Evolutionary conservation across 2,113 vertebrate species (phyloP), one percentile per base, ranked within the genome.

Genomic region (Sylvietta virens): DNA sequence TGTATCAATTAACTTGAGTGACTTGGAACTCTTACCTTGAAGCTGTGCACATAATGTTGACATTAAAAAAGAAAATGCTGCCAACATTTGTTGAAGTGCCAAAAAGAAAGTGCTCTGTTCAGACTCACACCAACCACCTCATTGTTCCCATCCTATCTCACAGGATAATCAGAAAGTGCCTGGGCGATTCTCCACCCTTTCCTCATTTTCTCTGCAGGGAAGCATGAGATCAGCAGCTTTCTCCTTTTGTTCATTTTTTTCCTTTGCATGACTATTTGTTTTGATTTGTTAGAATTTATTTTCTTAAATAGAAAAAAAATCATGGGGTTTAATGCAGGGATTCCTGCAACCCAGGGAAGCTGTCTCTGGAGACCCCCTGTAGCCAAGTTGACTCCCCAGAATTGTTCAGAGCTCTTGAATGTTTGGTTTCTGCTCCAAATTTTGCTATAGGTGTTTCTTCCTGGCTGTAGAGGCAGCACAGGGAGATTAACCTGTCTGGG

Each of bases 1-100:
- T 70, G 64, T 81, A 88, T 96, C 96, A 79, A 94, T 96, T 96
- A 88, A 56, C 82, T 88, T 83, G 90, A 96, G 90, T 74, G 96
- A 64, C 79, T 92, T 88, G 90, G 90, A 93, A 77, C 88, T 89
- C 76, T 81, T 74, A 64, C 76, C 90, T 86, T 91, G 78, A 91
- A 81, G 85, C 33, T 64, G 64, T 83, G 56, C 85, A 78, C 72
- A 15, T 70, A 67, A 90, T 56, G 67, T 88, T 77, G 86, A 81
- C 82, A 64, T 92, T 86, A 92, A 78, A 90, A 83, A 58, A 66
- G 76, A 58, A 92, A 95, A 45, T 5, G 35, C 72, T 95, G 92
- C 95, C 92, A 92, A 47, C 82, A 18, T 74, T 81, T 83, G 48
- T 62, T 90, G 54, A 91, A 93, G 71, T 88, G 94, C 90, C 95